Percentiles rank a stretch among this genome's conserved stretches.
phyloP scores from a whole-genome alignment of 2,888 invertebrate species.

The Achlya flavicornis region DNA sequence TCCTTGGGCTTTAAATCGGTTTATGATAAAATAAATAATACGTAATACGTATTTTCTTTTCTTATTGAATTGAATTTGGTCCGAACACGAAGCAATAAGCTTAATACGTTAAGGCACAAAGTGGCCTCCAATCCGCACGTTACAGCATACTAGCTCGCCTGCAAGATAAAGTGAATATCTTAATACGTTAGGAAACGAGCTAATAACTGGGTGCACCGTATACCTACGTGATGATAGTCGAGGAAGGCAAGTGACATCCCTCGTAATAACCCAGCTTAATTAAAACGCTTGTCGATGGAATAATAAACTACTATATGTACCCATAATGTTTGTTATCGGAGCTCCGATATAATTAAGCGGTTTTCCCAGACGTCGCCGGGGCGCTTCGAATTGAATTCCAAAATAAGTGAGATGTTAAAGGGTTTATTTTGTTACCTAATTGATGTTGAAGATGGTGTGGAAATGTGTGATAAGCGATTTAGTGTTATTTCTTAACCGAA shows the following conservation, averaged over 20 bases:
- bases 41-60: too few species aligned
- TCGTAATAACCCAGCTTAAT: slow-evolving; percentile 57
- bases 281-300: slow-evolving; percentile 55
- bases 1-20: too few species aligned
- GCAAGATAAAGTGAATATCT: slow-evolving; percentile 37
- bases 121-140: background rate
- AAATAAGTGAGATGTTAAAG: background rate
- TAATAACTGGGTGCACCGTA: slow-evolving; percentile 35
- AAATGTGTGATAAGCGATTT: background rate
- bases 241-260: slow-evolving; percentile 39
- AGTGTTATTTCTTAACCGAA: background rate
- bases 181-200: slow-evolving; percentile 36
- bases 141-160: slow-evolving; percentile 20
- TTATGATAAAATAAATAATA: too few species aligned
- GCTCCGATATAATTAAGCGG: slow-evolving; percentile 13
- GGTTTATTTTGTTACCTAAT: background rate
- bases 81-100: background rate
- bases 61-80: too few species aligned
- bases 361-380: background rate
- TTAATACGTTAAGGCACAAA: slow-evolving; percentile 6
- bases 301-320: slow-evolving; percentile 48
- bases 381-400: background rate
- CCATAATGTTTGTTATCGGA: slow-evolving; percentile 35
- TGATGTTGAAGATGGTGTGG: background rate
- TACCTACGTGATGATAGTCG: slow-evolving; percentile 27